Evolutionary conservation across 2,888 invertebrate species (phyloP).

Genomic region (Alcis repandata): DNA sequence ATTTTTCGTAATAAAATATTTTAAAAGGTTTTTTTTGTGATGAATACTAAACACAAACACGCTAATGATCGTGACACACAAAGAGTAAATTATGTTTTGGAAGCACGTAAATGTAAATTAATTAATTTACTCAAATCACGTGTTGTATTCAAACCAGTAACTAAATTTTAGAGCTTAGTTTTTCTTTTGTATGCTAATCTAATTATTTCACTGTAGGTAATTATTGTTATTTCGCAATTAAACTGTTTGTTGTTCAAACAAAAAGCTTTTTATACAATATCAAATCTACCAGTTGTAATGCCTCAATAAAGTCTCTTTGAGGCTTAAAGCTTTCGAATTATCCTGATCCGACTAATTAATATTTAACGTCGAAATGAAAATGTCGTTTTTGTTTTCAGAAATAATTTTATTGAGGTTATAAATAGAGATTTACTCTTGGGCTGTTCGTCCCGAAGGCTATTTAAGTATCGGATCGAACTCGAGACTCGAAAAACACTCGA

Average conservation of each 20-base stretch:
- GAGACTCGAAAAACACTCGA: not conserved
- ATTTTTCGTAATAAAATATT: not conserved
- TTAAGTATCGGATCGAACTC: not conserved
- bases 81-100: not conserved
- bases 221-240: not conserved
- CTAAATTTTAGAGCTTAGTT: not conserved
- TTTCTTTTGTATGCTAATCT: not conserved
- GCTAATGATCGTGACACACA: slow-evolving; percentile 9
- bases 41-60: slow-evolving; percentile 2
- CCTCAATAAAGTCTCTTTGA: slow-evolving; percentile 10
- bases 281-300: not conserved
- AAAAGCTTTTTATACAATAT: slow-evolving; percentile 1
- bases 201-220: not conserved
- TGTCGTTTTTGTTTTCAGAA: slow-evolving; percentile 3
- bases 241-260: not conserved
- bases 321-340: slow-evolving; percentile 14
- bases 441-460: not conserved
- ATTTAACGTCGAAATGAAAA: slow-evolving; percentile 4
- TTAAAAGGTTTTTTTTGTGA: slow-evolving; percentile 3
- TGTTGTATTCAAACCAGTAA: too few relatives aligned
- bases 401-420: not conserved
- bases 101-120: not conserved
- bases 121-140: not conserved
- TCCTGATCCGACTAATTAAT: slow-evolving; percentile 14
- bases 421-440: not conserved